Evolutionary conservation across 1,140 invertebrate species (phyloP).

Genomic region (Brachionus koreanus): DNA sequence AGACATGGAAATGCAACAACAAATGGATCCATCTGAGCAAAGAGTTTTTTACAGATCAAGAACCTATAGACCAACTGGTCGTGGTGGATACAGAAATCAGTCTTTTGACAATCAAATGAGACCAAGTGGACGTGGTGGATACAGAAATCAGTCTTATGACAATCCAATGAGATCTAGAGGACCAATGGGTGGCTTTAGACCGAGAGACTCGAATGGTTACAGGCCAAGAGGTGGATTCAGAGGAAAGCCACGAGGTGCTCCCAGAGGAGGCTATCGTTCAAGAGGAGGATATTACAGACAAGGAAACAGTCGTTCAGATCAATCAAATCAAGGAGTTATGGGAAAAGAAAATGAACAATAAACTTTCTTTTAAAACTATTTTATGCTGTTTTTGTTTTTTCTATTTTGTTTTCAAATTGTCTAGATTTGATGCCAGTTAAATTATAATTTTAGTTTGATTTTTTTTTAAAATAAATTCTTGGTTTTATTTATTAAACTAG

Average conservation of each 20-base stretch:
- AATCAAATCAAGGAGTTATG: neutral
- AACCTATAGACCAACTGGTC: constrained; percentile 16
- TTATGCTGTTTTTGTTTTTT: neutral
- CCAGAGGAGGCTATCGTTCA: constrained; percentile 3
- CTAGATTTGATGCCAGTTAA: too few relatives aligned
- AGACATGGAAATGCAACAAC: neutral
- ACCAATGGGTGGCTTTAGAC: neutral
- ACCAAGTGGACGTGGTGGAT: neutral
- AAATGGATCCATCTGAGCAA: neutral
- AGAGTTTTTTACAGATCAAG: neutral
- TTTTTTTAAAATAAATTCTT: too few relatives aligned
- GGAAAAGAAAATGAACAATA: neutral
- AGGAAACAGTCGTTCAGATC: neutral
- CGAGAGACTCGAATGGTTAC: neutral
- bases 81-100: neutral
- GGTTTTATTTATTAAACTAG: too few relatives aligned
- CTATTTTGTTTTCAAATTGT: neutral
- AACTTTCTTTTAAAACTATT: neutral
- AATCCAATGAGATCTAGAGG: constrained; percentile 9
- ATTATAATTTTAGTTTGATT: too few relatives aligned
- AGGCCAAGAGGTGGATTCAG: neutral
- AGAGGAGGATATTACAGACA: constrained; percentile 3
- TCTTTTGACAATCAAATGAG: constrained; percentile 3
- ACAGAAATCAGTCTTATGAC: neutral
- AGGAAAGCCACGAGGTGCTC: neutral